Percentiles rank a stretch among this genome's conserved stretches.
These are phyloP conservation scores for Emydoidea blandingii DNA, from an alignment of 2,797 vertebrate genomes.

Conservation along the genomic window DNA sequence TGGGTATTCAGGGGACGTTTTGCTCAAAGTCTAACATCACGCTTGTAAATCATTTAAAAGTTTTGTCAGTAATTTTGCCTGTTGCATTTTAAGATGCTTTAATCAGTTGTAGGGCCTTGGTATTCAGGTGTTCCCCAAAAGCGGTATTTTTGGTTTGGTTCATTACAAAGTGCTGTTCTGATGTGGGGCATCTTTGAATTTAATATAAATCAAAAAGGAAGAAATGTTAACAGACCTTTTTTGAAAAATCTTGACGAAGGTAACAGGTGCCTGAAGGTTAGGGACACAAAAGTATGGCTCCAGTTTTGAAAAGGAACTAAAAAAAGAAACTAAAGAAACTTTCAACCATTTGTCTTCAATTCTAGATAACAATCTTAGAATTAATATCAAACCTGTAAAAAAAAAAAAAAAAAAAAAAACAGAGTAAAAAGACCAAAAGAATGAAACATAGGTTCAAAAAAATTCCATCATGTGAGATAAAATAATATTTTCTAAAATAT, in stretches of 20 bases:
- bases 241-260: too few species aligned
- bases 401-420: neutral
- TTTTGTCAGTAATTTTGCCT: too few species aligned
- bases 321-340: neutral
- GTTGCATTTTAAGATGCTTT: too few species aligned
- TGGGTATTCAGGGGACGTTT: too few species aligned
- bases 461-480: neutral
- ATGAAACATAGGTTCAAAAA: neutral
- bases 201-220: neutral
- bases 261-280: too few species aligned
- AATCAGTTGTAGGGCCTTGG: too few species aligned
- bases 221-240: too few species aligned
- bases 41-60: too few species aligned
- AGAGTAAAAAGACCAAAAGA: neutral
- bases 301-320: neutral
- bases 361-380: neutral
- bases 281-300: neutral
- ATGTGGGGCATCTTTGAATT: neutral
- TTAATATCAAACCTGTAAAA: neutral
- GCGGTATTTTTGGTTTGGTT: neutral
- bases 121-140: too few species aligned
- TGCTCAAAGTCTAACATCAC: too few species aligned
- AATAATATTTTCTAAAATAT: neutral
- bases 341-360: neutral
- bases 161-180: neutral